Conservation (phyloP, 2,113 vertebrate genomes). For the Pelecanus crispus region DNA sequence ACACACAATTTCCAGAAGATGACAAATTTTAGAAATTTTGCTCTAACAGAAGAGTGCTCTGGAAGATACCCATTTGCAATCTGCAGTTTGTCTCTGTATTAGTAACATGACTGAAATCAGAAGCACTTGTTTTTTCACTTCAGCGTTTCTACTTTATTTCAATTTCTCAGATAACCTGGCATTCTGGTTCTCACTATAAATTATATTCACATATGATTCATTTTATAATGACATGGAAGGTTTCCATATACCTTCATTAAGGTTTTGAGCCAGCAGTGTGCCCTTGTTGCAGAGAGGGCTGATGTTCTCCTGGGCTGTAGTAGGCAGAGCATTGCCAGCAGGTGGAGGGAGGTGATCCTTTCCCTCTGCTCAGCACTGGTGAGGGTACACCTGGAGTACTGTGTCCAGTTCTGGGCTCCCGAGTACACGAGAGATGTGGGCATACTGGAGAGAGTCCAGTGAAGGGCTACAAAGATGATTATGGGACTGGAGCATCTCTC, state of each 20-base stretch:
- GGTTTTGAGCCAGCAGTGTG: background rate
- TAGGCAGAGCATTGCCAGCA: background rate
- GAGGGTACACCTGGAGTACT: background rate
- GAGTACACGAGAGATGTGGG: background rate
- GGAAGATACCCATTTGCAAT: background rate
- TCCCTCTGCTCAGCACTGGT: background rate
- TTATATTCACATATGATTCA: background rate
- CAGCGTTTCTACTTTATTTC: background rate
- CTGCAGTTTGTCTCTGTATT: background rate
- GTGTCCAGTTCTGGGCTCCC: background rate
- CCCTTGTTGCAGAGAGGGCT: background rate
- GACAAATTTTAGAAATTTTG: background rate
- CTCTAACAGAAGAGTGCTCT: background rate
- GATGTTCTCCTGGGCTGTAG: background rate
- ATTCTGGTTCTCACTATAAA: background rate
- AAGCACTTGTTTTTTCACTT: background rate
- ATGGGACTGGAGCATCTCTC: background rate
- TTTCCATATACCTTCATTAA: background rate
- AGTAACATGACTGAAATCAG: background rate
- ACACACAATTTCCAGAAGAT: background rate
- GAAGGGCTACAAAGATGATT: background rate
- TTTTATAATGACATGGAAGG: background rate
- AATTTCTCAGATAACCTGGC: background rate
- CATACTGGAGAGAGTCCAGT: background rate
- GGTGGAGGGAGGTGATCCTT: background rate